Conservation (phyloP, 2,113 vertebrate species). For the Saccopteryx leptura region DNA sequence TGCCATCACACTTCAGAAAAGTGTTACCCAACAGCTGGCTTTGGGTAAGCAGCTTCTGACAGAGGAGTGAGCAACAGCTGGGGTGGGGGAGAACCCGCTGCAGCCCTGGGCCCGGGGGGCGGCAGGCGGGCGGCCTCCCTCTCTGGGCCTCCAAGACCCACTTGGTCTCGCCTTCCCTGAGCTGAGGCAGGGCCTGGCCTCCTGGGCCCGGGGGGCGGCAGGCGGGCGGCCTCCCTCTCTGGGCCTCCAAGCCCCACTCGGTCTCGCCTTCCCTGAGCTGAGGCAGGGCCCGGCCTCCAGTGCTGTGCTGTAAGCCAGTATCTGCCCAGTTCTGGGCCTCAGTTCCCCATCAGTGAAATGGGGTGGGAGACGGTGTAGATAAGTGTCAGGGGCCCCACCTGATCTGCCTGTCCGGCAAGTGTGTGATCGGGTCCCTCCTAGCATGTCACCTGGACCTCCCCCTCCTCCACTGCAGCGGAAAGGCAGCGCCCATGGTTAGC, state of each 20-base stretch:
- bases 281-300: neutral
- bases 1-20: neutral
- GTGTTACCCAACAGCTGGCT: neutral
- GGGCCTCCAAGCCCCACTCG: neutral
- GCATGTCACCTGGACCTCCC: neutral
- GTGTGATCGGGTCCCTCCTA: neutral
- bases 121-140: neutral
- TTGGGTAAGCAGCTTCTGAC: neutral
- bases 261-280: neutral
- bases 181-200: neutral
- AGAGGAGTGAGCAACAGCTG: accelerated
- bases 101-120: neutral
- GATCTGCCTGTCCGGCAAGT: neutral
- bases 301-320: neutral
- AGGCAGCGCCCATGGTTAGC: neutral
- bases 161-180: neutral
- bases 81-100: neutral
- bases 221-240: neutral
- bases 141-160: neutral
- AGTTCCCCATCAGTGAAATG: neutral
- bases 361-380: neutral
- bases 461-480: neutral
- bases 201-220: neutral
- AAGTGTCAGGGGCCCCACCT: neutral
- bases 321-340: neutral